phyloP scores from a whole-genome alignment of 2,797 vertebrate genomes.

The Pithecia hirsuta region DNA sequence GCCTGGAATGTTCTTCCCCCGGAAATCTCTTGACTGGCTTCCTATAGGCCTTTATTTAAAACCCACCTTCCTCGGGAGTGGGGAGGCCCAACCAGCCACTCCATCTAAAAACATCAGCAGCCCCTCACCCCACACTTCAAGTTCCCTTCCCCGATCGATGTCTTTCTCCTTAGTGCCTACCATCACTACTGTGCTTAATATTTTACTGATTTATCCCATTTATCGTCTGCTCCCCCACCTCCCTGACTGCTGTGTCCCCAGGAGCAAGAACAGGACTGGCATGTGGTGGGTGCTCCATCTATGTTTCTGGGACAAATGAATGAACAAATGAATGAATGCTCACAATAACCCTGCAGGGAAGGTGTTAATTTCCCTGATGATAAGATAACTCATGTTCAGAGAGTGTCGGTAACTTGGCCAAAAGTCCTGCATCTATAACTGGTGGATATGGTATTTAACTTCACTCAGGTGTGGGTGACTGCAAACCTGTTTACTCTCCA shows the following conservation, averaged over 20 bases:
- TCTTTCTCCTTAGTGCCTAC: not conserved
- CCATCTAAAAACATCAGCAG: not conserved
- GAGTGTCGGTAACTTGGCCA: not conserved
- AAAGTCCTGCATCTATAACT: not conserved
- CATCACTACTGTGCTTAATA: not conserved
- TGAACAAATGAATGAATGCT: not conserved
- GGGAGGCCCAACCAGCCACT: not conserved
- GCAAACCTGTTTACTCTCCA: not conserved
- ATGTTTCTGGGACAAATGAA: not conserved
- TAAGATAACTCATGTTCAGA: not conserved
- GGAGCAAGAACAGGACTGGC: not conserved
- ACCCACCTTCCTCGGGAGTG: not conserved
- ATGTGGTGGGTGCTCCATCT: not conserved
- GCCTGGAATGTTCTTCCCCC: not conserved
- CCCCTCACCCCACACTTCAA: not conserved
- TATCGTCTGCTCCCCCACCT: rapidly evolving
- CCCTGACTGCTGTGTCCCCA: not conserved
- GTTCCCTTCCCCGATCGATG: too few species aligned
- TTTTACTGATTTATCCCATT: not conserved
- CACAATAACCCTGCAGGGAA: not conserved
- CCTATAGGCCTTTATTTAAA: not conserved
- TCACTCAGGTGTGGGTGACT: not conserved
- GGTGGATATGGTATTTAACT: not conserved
- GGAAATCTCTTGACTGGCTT: not conserved
- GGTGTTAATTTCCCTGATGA: not conserved